Evolutionary conservation across 2,888 invertebrate species (phyloP), one percentile per base, ranked within the genome.

Genomic region (Apamea epomidion): DNA sequence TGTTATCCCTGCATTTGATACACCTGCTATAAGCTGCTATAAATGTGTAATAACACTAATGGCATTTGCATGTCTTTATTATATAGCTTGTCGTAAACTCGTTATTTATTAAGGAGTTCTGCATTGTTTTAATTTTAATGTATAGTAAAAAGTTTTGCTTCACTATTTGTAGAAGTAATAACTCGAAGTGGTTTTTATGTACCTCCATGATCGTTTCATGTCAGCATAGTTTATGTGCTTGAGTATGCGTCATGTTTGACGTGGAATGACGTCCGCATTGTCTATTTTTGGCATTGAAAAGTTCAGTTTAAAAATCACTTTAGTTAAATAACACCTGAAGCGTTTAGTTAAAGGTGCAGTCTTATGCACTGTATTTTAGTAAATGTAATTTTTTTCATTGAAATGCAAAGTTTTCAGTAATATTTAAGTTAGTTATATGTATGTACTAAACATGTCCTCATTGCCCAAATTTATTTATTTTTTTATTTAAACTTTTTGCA

Each of bases 11-110:
- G 88, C 91, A 90, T 93, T 92, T 92, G 91, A 93, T 93, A 94
- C 93, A 94, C 93, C 93, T 94, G 93, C 91, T 91, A 93, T 93
- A 92, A 92, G 87, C 90, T 81, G 84, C 91, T 91, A 94, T 95
- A 95, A 95, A 96, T 95, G 87, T 93, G 93, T 95, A 95, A 96
- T 96, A 96, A 93, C 93, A 92, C 94, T 96, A 96, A 96, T 96
- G 95, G 95, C 92, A 90, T 95, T 96, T 93, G 93, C 95, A 94
- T 96, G 96, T 96, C 93, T 94, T 94, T 94, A 94, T 96, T 96
- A 94, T 95, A 95, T 92, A 92, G 91, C 92, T 86, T 92, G 93
- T 94, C 94, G 93, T 96, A 95, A 96, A 95, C 90, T 78, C 84
- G 90, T 94, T 93, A 95, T 95, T 95, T 94, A 95, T 95, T 91